Evolutionary conservation across 2,113 vertebrate species (phyloP).

Genomic region (Talpa occidentalis): DNA sequence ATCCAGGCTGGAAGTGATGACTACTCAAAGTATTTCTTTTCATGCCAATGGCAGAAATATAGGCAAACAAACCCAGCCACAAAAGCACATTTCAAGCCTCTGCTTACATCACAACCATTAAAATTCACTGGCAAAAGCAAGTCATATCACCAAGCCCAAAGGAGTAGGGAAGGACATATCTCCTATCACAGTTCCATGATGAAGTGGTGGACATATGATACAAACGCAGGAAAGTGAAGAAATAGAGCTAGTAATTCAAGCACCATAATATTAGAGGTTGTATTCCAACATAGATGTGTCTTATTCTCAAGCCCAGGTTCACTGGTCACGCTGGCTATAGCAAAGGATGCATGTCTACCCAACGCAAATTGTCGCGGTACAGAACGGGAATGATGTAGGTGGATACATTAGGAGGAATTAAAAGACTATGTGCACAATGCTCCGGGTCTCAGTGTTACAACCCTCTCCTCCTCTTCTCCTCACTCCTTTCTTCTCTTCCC

Average conservation of each 20-base stretch:
- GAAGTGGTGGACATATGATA: not conserved
- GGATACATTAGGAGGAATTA: too few species aligned
- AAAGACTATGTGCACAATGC: not conserved
- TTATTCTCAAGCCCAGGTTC: not conserved
- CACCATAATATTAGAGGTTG: not conserved
- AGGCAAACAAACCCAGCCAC: not conserved
- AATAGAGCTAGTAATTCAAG: not conserved
- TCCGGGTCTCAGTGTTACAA: not conserved
- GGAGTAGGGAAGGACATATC: not conserved
- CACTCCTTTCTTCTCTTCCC: too few species aligned
- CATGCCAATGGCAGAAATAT: not conserved
- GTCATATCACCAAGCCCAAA: not conserved
- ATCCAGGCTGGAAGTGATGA: not conserved
- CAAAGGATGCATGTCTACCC: not conserved
- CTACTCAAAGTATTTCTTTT: not conserved
- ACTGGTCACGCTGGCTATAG: not conserved
- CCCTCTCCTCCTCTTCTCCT: accelerated
- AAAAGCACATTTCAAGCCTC: not conserved
- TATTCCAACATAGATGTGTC: not conserved
- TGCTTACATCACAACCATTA: not conserved
- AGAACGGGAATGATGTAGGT: not conserved
- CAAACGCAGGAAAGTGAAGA: not conserved
- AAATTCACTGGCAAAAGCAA: not conserved
- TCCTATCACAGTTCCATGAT: not conserved
- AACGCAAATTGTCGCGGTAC: not conserved